Conservation (phyloP, 2,113 vertebrate genomes). For the Psettodes erumei region DNA sequence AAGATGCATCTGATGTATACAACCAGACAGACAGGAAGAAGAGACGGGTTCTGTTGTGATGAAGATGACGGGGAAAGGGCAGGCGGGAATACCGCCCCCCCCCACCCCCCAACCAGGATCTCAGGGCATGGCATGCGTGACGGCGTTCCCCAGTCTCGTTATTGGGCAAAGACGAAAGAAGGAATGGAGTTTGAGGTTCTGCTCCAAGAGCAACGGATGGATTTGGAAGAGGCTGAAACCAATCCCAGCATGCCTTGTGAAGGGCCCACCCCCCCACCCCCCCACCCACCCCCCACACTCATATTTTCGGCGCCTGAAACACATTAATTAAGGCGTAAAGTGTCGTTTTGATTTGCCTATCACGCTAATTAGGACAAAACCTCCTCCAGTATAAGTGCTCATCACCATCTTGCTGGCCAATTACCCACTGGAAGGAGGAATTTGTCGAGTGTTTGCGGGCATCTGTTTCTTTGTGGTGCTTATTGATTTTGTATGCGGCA, state of each 20-base stretch:
- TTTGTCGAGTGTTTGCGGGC: constrained; percentile 14
- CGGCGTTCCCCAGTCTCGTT: constrained; percentile 34
- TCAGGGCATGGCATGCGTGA: constrained; percentile 22
- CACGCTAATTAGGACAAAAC: constrained; percentile 58
- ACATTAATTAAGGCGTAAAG: constrained; percentile 53
- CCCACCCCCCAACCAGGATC: constrained; percentile 25
- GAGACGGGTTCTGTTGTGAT: constrained; percentile 6
- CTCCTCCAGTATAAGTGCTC: constrained; percentile 32
- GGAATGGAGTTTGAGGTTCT: constrained; percentile 2
- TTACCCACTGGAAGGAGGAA: constrained; percentile 35
- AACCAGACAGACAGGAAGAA: background rate
- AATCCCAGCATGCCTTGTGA: background rate
- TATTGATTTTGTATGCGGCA: constrained; percentile 10
- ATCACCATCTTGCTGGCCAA: constrained; percentile 43
- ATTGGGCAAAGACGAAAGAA: constrained; percentile 34
- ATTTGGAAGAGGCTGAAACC: background rate
- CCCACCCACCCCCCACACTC: background rate
- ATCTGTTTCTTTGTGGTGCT: background rate
- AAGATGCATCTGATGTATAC: background rate
- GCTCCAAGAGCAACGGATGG: constrained; percentile 10
- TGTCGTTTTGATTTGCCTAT: constrained; percentile 55
- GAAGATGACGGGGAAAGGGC: background rate
- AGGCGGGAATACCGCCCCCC: background rate
- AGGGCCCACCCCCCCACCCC: background rate
- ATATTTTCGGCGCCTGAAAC: constrained; percentile 32